A percentile compares a stretch with the other conserved stretches of the same genome.
phyloP scores from a whole-genome alignment of 2,113 vertebrate species.

The Lycaon pictus region DNA sequence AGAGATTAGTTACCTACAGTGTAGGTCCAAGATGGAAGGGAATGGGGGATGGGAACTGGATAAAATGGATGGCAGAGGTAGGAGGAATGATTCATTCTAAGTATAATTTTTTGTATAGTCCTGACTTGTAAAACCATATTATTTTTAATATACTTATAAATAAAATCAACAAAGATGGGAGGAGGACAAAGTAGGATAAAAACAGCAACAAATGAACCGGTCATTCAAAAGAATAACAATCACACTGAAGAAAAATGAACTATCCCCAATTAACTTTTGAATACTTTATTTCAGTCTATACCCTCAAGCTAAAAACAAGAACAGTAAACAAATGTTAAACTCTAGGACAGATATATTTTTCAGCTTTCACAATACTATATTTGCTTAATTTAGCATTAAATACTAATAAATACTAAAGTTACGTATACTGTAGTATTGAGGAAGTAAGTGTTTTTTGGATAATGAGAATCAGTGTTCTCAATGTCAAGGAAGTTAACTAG shows the following conservation, averaged over 20 bases:
- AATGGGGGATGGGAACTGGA: too few species aligned
- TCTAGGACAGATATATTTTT: neutral
- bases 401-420: neutral
- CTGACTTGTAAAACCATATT: neutral
- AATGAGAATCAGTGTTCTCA: neutral
- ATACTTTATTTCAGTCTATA: neutral
- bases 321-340: neutral
- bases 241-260: neutral
- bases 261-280: neutral
- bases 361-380: neutral
- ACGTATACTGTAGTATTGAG: neutral
- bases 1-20: rapidly evolving
- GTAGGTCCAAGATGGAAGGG: neutral
- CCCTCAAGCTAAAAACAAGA: neutral
- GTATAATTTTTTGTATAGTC: neutral
- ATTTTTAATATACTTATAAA: neutral
- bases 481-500: neutral
- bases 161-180: neutral
- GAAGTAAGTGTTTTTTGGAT: neutral
- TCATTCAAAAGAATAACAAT: neutral
- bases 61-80: too few species aligned
- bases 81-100: neutral
- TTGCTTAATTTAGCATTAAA: neutral
- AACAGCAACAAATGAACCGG: neutral
- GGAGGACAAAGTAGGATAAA: neutral